Percentiles rank a stretch among this genome's conserved stretches.
Conservation (phyloP, 2,113 vertebrate species). For the Conger conger region DNA sequence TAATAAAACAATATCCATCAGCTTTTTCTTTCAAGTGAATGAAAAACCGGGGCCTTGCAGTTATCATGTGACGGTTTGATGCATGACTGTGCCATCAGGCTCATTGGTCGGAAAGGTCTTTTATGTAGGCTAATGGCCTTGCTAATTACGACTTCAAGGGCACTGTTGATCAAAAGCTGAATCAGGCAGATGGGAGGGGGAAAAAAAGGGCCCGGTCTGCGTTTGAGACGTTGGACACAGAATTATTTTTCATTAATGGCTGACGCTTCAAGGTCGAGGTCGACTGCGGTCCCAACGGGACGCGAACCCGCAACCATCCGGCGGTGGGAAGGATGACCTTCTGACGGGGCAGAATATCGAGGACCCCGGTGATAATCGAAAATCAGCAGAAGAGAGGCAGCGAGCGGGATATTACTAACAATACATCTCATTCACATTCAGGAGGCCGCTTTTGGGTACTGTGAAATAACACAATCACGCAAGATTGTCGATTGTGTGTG, state of each 20-base stretch:
- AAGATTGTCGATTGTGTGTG: conserved; percentile 15
- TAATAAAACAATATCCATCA: conserved; percentile 18
- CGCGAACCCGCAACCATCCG: background rate
- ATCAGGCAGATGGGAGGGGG: background rate
- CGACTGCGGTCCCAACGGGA: background rate
- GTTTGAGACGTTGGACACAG: background rate
- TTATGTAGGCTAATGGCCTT: background rate
- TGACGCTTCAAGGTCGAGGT: background rate
- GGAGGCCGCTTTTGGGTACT: too few relatives aligned
- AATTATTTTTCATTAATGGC: background rate
- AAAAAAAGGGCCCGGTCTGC: background rate
- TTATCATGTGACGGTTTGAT: background rate
- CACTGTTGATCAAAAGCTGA: background rate
- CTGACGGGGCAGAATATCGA: background rate
- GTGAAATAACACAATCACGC: background rate
- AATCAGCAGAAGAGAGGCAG: background rate
- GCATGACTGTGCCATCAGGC: background rate
- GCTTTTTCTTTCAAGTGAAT: background rate
- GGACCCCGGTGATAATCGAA: background rate
- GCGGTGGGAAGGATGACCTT: background rate
- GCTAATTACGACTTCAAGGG: background rate
- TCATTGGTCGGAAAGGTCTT: background rate
- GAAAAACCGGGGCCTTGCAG: background rate
- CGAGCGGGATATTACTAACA: background rate
- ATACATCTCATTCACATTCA: background rate